Evolutionary conservation across 2,113 vertebrate species (phyloP), one percentile per base, ranked within the genome.

Genomic region (Eleginops maclovinus): DNA sequence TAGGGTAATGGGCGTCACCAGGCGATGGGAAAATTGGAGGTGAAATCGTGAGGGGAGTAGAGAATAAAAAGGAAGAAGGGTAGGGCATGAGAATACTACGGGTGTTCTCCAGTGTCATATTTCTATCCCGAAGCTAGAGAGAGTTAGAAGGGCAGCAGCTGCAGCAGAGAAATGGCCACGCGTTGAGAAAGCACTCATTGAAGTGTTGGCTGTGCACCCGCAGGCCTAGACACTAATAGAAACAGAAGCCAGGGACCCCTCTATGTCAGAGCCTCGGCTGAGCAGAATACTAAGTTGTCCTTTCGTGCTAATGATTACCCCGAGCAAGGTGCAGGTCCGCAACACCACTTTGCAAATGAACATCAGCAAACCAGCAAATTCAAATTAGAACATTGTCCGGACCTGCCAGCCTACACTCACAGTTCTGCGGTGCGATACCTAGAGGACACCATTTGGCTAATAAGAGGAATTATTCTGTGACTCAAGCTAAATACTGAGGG

Each of bases 241-340:
- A 90, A 83, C 86, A 92, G 88, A 90, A 91, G 84, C 82, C 87
- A 56, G 79, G 84, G 84, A 89, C 84, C 72, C 80, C 75, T 85
- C 82, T 63, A 21, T 89, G 90, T 89, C 89, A 86, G 81, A 1
- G 79, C 65, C 64, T 74, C 72, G 0, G 78, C 85, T 81, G 88
- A 84, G 84, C 66, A 36, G 92, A 88, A 88, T 91, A 87, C 84
- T 77, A 86, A 92, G 87, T 73, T 83, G 82, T 72, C 62, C 81
- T 82, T 86, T 82, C 40, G 74, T 79, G 85, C 81, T 93, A 93
- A 92, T 92, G 85, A 91, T 92, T 79, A 88, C 89, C 89, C 80
- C 75, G 68, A 88, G 92, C 89, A 82, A 88, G 78, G 85, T 77
- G 82, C 79, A 75, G 46, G 78, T 84, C 75, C 68, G 56, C 81